Base-by-base conservation (phyloP, 2,113 vertebrate genomes). In the Thomomys bottae region DNA sequence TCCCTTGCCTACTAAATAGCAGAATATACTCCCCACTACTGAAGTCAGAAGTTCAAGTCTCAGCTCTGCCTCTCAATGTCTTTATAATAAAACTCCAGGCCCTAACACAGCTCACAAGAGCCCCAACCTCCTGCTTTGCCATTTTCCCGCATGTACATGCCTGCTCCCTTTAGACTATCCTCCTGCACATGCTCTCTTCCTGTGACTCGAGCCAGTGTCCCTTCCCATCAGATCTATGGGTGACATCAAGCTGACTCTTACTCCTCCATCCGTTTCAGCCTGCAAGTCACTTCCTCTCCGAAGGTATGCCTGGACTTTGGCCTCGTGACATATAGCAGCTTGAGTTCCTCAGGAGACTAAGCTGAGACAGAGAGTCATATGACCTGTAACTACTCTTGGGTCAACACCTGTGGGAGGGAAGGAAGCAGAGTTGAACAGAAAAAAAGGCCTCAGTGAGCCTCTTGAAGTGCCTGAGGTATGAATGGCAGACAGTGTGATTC, bases 71-170 rank as follows among this genome's bases (percentile, higher is more conserved):
- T 54, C 38, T 54, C 15, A 20, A 14, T 42, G 8, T 14, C 78
- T 87, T 85, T 45, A 85, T 12, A 87, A 84, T 20, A 92, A 92
- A 88, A 64, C 9, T 20, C 34, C 79, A 93, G 8, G 14, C 8
- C 26, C 45, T 45, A 78, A 61, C 42, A 34, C 18, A 68, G 54
- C 26, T 81, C 68, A 42, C 14, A 54, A 83, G 24, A 72, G 15
- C 26, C 38, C 30, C 21, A 38, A 76, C 0, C 78, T 72, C 57
- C 3, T 2, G 66, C n/a, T 77, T 72, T 68, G 68, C 49, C 49
- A 30, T 66, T 14, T 17, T 6, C n/a, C 78, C 34, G 28, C 45
- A 20, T 61, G 24, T 34, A 8, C 57, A 9, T 18, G 6, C 24
- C 42, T 75, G 23, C 54, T 72, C 5, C 8, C 8, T 28, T 85